Evolutionary conservation across 2,113 vertebrate genomes (phyloP), one percentile per base, ranked within the genome.

Genomic region (Callorhinus ursinus): DNA sequence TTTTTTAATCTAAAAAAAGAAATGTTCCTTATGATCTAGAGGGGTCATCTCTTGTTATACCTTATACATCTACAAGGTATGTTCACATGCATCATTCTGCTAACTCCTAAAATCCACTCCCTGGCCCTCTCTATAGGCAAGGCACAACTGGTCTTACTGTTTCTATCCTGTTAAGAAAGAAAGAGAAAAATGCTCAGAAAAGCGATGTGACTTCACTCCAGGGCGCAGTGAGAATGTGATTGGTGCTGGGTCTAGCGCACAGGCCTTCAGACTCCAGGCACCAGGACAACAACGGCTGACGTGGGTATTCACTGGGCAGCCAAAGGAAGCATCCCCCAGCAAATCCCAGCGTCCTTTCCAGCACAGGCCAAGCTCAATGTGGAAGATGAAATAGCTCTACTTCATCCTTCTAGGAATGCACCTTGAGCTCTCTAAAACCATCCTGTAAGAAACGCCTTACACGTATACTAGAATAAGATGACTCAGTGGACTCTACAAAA

Each of bases 261-360:
- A 7, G 69, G 8, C 7, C 53, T 7, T 63, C 33, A 53, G 22
- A 51, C 74, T 61, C 21, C 42, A 46, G 42, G 71, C 12, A 14
- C 16, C 63, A 19, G 31, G 31, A 18, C 19, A 55, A 51, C 5
- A 49, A 39, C 1, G 4, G 33, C 7, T 24, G 57, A 46, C 0
- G 0, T 4, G 21, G 0, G 0, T 7, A 1, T 5, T n/a, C 33
- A 63, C 1, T 21, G 4, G 1, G 5, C n/a, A 24, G n/a, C 9
- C 24, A 22, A 16, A 39, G 39, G 83, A 93, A 72, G 39, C 4
- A 0, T 53, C 59, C 19, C 55, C 4, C 22, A 31, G 26, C 0
- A 0, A 77, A 6, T 26, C 74, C 42, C 15, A 0, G 74, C 42
- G 0, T 49, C 49, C 16, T 36, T 83, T 65, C 51, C 13, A 2